phyloP scores from a whole-genome alignment of 1,140 invertebrate species.

The Drosophila pseudoobscura region DNA sequence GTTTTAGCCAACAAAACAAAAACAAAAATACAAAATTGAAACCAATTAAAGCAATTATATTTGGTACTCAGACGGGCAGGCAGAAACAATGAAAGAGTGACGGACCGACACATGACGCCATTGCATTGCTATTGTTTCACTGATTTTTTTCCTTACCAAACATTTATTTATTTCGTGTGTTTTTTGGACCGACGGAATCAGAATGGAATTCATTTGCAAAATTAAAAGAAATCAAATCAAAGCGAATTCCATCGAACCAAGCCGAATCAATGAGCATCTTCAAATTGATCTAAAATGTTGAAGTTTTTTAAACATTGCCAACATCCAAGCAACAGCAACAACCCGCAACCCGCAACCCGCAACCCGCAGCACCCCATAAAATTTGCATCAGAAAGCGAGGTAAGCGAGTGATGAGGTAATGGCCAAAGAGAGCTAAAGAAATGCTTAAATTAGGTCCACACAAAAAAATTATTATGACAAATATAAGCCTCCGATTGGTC shows the following conservation, averaged over 20 bases:
- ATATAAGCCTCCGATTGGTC: constrained; percentile 7
- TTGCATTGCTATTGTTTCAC: constrained; percentile 17
- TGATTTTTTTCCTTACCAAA: constrained; percentile 30
- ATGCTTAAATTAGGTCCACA: constrained; percentile 25
- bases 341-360: too few species aligned
- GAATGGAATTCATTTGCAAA: constrained; percentile 32
- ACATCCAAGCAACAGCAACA: too few species aligned
- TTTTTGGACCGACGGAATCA: not conserved
- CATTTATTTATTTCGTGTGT: not conserved
- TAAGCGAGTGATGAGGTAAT: constrained; percentile 26
- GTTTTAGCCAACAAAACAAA: constrained; percentile 46
- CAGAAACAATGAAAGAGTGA: too few species aligned
- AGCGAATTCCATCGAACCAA: too few species aligned
- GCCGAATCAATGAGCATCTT: constrained; percentile 33
- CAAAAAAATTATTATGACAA: constrained; percentile 12
- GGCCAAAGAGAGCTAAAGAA: constrained; percentile 19
- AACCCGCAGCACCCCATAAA: not conserved
- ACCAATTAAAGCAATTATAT: constrained; percentile 30
- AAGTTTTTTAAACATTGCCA: constrained; percentile 12
- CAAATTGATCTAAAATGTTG: constrained; percentile 35
- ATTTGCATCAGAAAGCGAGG: constrained; percentile 35
- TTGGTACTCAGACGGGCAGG: constrained; percentile 1
- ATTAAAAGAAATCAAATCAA: constrained; percentile 4
- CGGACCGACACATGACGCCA: too few species aligned
- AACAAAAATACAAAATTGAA: constrained; percentile 40